These are phyloP conservation scores for Cardiocondyla obscurior DNA, from an alignment of 1,140 invertebrate species.

Conservation along the genomic window DNA sequence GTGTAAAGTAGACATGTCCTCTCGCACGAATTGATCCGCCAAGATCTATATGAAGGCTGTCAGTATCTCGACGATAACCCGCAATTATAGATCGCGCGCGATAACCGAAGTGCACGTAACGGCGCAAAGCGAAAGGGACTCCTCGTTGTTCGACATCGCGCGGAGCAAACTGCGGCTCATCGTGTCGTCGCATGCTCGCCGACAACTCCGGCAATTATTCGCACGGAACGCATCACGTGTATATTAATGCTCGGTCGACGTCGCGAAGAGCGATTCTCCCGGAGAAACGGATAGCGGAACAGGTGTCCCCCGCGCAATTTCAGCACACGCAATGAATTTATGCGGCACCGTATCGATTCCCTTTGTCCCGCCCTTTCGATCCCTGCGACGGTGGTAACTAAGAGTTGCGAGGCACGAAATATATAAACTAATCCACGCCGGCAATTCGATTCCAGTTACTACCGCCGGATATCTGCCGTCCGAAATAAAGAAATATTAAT, in stretches of 20 bases:
- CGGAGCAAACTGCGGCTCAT: slow-evolving; percentile 36
- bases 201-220: slow-evolving; percentile 55
- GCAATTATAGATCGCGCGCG: slow-evolving; percentile 62
- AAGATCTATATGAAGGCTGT: slow-evolving; percentile 28
- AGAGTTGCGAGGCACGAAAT: neutral
- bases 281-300: neutral
- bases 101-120: slow-evolving; percentile 61
- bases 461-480: neutral
- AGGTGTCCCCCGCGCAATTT: slow-evolving; percentile 40
- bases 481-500: neutral
- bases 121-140: slow-evolving; percentile 30
- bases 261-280: slow-evolving; percentile 35
- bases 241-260: slow-evolving; percentile 45
- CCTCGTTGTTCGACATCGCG: slow-evolving; percentile 24
- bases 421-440: neutral
- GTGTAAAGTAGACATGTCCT: slow-evolving; percentile 36
- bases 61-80: slow-evolving; percentile 42
- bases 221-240: slow-evolving; percentile 40
- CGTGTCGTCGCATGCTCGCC: slow-evolving; percentile 32
- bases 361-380: neutral
- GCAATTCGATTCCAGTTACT: neutral
- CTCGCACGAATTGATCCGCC: slow-evolving; percentile 29
- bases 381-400: neutral
- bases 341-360: slow-evolving; percentile 7
- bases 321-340: slow-evolving; percentile 29